A percentile compares a stretch with the other conserved stretches of the same genome.
These are phyloP conservation scores for Eupeodes latifasciatus DNA, from an alignment of 2,888 invertebrate species.

Conservation along the genomic window DNA sequence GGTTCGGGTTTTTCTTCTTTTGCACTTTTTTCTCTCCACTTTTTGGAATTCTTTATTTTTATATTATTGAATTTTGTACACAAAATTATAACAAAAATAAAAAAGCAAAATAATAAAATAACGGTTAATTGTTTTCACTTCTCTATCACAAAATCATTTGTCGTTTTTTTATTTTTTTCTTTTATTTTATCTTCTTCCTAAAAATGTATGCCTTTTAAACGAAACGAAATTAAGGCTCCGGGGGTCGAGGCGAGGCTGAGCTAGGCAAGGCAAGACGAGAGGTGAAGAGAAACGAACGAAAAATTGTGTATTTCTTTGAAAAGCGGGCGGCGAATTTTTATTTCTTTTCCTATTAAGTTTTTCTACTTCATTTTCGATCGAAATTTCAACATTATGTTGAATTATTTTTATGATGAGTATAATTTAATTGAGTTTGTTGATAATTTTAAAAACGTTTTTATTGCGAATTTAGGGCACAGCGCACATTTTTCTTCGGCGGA, in stretches of 20 bases:
- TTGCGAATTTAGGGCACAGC: conserved; percentile 62
- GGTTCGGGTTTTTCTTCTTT: conserved; percentile 6
- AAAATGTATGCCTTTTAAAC: conserved; percentile 52
- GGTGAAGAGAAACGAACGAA: conserved; percentile 6
- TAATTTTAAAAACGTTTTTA: conserved; percentile 3
- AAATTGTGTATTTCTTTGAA: conserved; percentile 42
- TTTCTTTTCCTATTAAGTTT: conserved; percentile 25
- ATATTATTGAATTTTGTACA: conserved; percentile 38
- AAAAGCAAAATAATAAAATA: conserved; percentile 55
- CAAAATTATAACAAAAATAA: conserved; percentile 37
- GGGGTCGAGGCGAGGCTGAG: conserved; percentile 4
- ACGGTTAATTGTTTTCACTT: conserved; percentile 72
- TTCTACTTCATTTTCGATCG: conserved; percentile 58
- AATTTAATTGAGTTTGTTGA: conserved; percentile 12
- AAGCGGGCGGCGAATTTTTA: conserved; percentile 49
- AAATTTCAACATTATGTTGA: conserved; percentile 64
- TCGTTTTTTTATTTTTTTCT: conserved; percentile 34
- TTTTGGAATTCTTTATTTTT: conserved; percentile 35
- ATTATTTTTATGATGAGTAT: conserved; percentile 6
- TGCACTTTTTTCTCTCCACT: conserved; percentile 22
- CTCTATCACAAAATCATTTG: conserved; percentile 74
- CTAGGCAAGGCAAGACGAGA: no score
- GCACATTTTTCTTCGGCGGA: conserved; percentile 45
- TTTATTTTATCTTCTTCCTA: not conserved
- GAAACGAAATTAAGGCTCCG: not conserved